Evolutionary conservation across 2,888 invertebrate species (phyloP).

Genomic region (Agelastica alni): DNA sequence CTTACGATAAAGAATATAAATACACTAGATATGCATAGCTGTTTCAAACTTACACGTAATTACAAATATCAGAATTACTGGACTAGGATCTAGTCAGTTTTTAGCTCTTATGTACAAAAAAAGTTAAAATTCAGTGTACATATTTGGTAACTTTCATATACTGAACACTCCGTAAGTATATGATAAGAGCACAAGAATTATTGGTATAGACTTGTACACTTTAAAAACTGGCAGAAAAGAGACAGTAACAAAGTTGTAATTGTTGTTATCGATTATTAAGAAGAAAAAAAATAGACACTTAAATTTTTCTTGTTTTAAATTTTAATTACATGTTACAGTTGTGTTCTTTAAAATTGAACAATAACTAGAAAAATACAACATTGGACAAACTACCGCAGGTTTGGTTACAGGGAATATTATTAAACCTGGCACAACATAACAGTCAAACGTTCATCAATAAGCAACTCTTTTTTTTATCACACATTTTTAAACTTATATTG

Average conservation of each 20-base stretch:
- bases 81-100: conserved; percentile 57
- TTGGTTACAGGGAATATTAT: too few relatives aligned
- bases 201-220: conserved; percentile 26
- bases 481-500: too few relatives aligned
- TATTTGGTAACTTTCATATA: conserved; percentile 58
- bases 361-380: too few relatives aligned
- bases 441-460: too few relatives aligned
- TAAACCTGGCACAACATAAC: too few relatives aligned
- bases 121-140: conserved; percentile 51
- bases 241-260: conserved; percentile 15
- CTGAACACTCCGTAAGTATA: conserved; percentile 48
- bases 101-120: conserved; percentile 51
- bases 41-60: conserved; percentile 46
- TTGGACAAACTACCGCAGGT: too few relatives aligned
- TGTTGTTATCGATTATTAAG: too few relatives aligned
- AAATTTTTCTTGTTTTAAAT: too few relatives aligned
- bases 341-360: too few relatives aligned
- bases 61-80: conserved; percentile 50
- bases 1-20: conserved; percentile 48
- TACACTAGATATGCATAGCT: conserved; percentile 50
- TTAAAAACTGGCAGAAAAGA: conserved; percentile 29
- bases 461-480: too few relatives aligned
- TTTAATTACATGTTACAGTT: too few relatives aligned
- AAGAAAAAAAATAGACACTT: too few relatives aligned
- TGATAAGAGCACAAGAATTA: conserved; percentile 28